A percentile compares a stretch with the other conserved stretches of the same genome.
Conservation (phyloP, 2,797 vertebrate genomes). For the Discoglossus pictus region DNA sequence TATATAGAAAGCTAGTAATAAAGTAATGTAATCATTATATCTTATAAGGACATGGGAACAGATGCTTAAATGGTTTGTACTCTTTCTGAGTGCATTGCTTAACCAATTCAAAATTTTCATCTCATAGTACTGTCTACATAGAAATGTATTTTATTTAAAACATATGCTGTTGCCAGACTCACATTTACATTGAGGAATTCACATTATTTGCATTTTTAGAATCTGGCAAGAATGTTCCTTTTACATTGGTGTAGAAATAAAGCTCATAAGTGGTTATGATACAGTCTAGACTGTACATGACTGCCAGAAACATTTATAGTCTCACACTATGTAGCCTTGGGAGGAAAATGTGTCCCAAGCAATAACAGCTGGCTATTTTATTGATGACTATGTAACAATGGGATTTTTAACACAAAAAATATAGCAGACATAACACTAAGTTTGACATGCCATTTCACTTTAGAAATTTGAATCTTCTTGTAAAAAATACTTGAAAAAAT, state of each 20-base stretch:
- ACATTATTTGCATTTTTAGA: slow-evolving; percentile 3
- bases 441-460: slow-evolving; percentile 27
- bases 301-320: slow-evolving; percentile 44
- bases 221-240: slow-evolving; percentile 7
- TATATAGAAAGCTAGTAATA: too few relatives aligned
- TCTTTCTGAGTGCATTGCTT: too few relatives aligned
- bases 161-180: too few relatives aligned
- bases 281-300: slow-evolving; percentile 31
- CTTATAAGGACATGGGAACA: too few relatives aligned
- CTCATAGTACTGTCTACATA: too few relatives aligned
- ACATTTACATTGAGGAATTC: too few relatives aligned
- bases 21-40: too few relatives aligned
- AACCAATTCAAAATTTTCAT: too few relatives aligned
- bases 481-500: neutral
- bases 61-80: too few relatives aligned
- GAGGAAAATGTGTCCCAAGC: slow-evolving; percentile 40
- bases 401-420: slow-evolving; percentile 14
- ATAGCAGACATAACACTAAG: slow-evolving; percentile 3
- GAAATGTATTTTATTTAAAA: too few relatives aligned
- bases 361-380: slow-evolving; percentile 43
- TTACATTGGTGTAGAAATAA: slow-evolving; percentile 16
- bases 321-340: slow-evolving; percentile 27
- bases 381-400: slow-evolving; percentile 35
- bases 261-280: slow-evolving; percentile 30
- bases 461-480: slow-evolving; percentile 20